Evolutionary conservation across 1,140 invertebrate species (phyloP).

Genomic region (Drosophila kohkoa): DNA sequence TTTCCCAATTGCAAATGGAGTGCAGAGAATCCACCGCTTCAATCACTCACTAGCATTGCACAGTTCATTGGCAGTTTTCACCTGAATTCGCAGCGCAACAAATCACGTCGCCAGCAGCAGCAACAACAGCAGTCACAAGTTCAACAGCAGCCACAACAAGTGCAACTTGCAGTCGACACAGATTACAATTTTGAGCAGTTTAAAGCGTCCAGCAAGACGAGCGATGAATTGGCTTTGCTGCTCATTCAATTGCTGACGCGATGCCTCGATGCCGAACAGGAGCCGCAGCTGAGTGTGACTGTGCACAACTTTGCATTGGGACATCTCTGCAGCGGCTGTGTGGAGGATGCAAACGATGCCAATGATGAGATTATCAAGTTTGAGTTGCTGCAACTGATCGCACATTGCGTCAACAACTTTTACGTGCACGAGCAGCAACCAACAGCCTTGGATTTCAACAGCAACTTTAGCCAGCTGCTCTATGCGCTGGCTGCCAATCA

Average conservation of each 20-base stretch:
- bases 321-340: slow-evolving; percentile 53
- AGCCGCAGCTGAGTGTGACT: slow-evolving; percentile 63
- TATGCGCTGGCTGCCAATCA: slow-evolving; percentile 69
- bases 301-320: slow-evolving; percentile 78
- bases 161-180: slow-evolving; percentile 10
- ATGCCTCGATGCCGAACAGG: slow-evolving; percentile 69
- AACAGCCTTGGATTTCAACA: slow-evolving; percentile 65
- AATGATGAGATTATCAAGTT: slow-evolving; percentile 76
- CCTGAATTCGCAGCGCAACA: slow-evolving; percentile 58
- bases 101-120: slow-evolving; percentile 38
- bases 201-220: slow-evolving; percentile 49
- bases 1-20: slow-evolving; percentile 81
- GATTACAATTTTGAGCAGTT: slow-evolving; percentile 53
- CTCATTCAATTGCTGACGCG: slow-evolving; percentile 70
- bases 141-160: slow-evolving; percentile 33
- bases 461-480: slow-evolving; percentile 68
- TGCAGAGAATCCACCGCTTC: slow-evolving; percentile 37
- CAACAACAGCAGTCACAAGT: background rate
- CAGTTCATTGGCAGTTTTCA: slow-evolving; percentile 69
- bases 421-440: slow-evolving; percentile 58
- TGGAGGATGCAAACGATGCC: slow-evolving; percentile 20
- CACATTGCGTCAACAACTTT: slow-evolving; percentile 73
- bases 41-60: slow-evolving; percentile 46
- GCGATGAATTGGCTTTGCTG: slow-evolving; percentile 74
- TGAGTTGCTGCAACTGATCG: slow-evolving; percentile 70